Conservation (phyloP, 2,888 invertebrate species). For the Pardosa pseudoannulata region DNA sequence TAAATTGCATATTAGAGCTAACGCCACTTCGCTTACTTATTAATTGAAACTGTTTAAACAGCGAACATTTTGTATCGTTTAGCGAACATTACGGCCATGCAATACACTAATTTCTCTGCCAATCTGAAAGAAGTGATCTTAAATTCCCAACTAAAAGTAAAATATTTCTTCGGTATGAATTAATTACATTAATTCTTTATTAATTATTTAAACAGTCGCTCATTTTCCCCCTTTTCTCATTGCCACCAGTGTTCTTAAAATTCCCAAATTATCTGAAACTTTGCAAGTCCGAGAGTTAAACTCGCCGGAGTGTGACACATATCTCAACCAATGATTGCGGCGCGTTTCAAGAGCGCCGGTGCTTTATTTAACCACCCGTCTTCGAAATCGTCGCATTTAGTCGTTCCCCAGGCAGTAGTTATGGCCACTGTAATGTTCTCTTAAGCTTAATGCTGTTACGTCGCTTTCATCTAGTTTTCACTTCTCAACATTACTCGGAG, state of each 20-base stretch:
- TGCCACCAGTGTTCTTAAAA: background rate
- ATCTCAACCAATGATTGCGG: background rate
- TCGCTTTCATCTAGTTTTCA: constrained; percentile 51
- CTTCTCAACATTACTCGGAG: constrained; percentile 21
- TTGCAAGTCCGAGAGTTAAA: background rate
- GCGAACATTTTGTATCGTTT: background rate
- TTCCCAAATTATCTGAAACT: constrained; percentile 12
- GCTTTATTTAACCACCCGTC: constrained; percentile 5
- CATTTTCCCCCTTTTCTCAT: background rate
- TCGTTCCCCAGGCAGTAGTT: constrained; percentile 13
- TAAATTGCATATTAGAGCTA: too few species aligned
- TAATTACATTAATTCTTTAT: constrained; percentile 4
- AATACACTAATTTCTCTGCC: background rate
- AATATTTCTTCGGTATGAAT: background rate
- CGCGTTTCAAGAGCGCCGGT: background rate
- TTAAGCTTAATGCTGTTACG: constrained; percentile 9
- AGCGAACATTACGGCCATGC: background rate
- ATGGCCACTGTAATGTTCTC: background rate
- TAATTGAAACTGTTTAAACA: background rate
- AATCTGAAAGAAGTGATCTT: background rate
- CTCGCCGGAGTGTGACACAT: background rate
- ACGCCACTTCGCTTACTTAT: background rate
- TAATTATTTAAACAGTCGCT: background rate
- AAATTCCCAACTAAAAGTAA: background rate
- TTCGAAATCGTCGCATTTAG: constrained; percentile 10